Evolutionary conservation across 2,113 vertebrate genomes (phyloP).

Genomic region (Phodopus roborovskii): DNA sequence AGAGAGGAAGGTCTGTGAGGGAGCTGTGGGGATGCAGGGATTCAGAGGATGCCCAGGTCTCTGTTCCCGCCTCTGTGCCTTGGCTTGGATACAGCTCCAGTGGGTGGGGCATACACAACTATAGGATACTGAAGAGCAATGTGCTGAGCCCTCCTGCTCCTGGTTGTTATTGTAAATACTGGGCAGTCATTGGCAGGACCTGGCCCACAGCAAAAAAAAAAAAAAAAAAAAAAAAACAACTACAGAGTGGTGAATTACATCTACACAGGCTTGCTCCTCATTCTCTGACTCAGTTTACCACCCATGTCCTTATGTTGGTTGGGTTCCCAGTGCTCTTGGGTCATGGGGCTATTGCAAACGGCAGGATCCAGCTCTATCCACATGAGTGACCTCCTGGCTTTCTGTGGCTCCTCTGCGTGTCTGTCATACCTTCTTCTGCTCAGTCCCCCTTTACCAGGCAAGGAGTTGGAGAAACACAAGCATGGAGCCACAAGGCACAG

Average conservation of each 20-base stretch:
- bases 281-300: neutral
- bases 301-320: neutral
- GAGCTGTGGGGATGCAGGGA: neutral
- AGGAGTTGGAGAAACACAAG: neutral
- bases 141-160: neutral
- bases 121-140: neutral
- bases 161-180: neutral
- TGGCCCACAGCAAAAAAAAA: neutral
- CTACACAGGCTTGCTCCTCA: neutral
- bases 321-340: neutral
- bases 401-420: neutral
- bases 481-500: neutral
- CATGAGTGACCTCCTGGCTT: neutral
- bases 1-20: neutral
- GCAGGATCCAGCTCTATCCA: neutral
- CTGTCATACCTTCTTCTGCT: neutral
- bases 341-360: neutral
- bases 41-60: neutral
- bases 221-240: too few relatives aligned
- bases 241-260: neutral
- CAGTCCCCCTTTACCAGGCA: neutral
- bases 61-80: neutral
- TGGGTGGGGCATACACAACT: neutral
- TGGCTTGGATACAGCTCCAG: neutral
- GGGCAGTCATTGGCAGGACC: neutral